Percentiles rank a stretch among this genome's conserved stretches.
phyloP scores from a whole-genome alignment of 2,797 vertebrate species.

The Rhabdomys pumilio region DNA sequence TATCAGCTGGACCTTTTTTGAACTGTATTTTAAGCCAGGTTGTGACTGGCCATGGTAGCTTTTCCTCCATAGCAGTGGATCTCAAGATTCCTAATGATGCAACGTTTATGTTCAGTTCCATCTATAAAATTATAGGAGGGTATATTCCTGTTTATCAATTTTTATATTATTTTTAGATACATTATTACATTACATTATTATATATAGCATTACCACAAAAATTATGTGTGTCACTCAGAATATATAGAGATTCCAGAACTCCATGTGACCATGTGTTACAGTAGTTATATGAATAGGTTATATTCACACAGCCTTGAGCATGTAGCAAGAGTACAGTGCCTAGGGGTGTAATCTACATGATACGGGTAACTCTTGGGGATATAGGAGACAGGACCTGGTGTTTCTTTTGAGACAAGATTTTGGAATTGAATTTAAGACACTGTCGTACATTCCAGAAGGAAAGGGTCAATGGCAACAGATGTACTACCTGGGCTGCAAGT shows the following conservation, averaged over 20 bases:
- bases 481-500: not conserved
- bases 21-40: not conserved
- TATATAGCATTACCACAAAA: not conserved
- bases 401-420: slow-evolving; percentile 8
- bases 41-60: not conserved
- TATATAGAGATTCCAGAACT: slow-evolving; percentile 3
- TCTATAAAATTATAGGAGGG: not conserved
- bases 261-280: not conserved
- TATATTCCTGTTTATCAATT: slow-evolving; percentile 24
- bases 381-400: not conserved
- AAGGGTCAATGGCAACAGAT: not conserved
- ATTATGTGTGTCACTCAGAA: not conserved
- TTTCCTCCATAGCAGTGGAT: not conserved
- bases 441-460: slow-evolving; percentile 27
- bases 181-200: not conserved
- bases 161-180: slow-evolving; percentile 18
- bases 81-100: not conserved
- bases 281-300: not conserved
- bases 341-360: not conserved
- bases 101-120: not conserved
- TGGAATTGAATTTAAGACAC: slow-evolving; percentile 42
- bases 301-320: not conserved
- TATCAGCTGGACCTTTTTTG: not conserved
- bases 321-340: not conserved
- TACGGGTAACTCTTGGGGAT: not conserved